Evolutionary conservation across 2,113 vertebrate genomes (phyloP), one percentile per base, ranked within the genome.

Genomic region (Cynoglossus semilaevis): DNA sequence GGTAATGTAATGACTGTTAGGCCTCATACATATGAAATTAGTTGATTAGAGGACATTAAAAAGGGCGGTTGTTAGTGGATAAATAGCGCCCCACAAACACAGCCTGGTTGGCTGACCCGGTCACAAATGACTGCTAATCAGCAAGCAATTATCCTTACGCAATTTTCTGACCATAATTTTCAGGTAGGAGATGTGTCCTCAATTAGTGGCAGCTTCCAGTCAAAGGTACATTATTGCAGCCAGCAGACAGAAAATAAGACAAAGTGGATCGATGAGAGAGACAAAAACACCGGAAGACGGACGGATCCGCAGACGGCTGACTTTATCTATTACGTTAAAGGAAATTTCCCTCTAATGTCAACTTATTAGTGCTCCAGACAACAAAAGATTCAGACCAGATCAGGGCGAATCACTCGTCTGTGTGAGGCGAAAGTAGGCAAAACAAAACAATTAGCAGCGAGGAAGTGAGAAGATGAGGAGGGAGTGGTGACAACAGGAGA

Each of bases 81-180:
- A 66, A 80, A 77, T 55, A 56, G 52, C 62, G 58, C 35, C 49
- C 37, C 60, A 77, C 60, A 79, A 60, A 61, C 44, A 52, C 56
- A 44, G 49, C 53, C 62, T 68, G 55, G 69, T 58, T 63, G 45
- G 54, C 69, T 49, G 40, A n/a, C 59, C 58, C 49, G 82, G 48
- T 69, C 67, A 51, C 65, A 48, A 66, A 42, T 81, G 68, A 81
- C 65, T 77, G 58, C 54, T 70, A 68, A 69, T 74, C 61, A 70
- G 59, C 51, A 76, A 66, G 77, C 77, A 71, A 81, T 83, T 78
- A 82, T 77, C 65, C 38, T 67, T 78, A 77, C 79, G 60, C 79
- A 79, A 81, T 84, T 76, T 76, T 82, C 72, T 67, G 70, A 78
- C 72, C 53, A 83, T 80, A 75, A 84, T 78, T 83, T 63, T 61